Base-by-base conservation (phyloP, 1,140 invertebrate genomes). In the Rhagoletis pomonella region DNA sequence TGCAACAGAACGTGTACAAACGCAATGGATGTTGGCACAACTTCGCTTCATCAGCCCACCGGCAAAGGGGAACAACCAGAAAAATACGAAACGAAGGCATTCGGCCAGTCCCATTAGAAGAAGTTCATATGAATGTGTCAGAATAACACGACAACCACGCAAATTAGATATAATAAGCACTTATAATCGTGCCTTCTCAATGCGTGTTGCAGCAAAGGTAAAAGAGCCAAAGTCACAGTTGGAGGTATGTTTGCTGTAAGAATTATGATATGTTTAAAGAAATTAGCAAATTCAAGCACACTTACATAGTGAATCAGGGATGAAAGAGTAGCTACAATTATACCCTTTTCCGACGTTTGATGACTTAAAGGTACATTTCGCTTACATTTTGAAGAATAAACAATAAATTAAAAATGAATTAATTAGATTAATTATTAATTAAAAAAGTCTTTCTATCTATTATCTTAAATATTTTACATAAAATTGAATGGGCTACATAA, bases 1-100 rank as follows among this genome's bases (percentile, higher is more conserved):
- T 81, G 73, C n/a, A 81, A 81, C 73, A 47, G 19, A 81, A 81
- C 73, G 73, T 81, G 73, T 55, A 81, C 47, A 81, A 55, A 81
- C 55, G 73, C 50, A 81, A 81, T 81, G 47, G 73, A 81, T 55
- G 73, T 81, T 47, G 55, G 44, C 69, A 29, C 29, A 29, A 29
- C 29, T 29, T 29, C 29, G 29, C 1, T 29, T 29, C 1, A 29
- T 29, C 29, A 29, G 1, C 29, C 29, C 10, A 73, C 14, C 42
- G 42, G 10, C 42, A 73, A 58, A 55, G 73, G 4, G 55, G 10
- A 55, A 7, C n/a, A 58, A 47, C 47, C 10, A 58, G 50, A 47
- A 81, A 81, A 81, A n/a, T 42, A 4, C 73, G 55, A 50, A 55
- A 29, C 29, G 29, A 29, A 29, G 29, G 29, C 29, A 29, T 29